Percentiles rank a stretch among this genome's conserved stretches.
Conservation (phyloP, 2,797 vertebrate species). For the Mastacembelus armatus region DNA sequence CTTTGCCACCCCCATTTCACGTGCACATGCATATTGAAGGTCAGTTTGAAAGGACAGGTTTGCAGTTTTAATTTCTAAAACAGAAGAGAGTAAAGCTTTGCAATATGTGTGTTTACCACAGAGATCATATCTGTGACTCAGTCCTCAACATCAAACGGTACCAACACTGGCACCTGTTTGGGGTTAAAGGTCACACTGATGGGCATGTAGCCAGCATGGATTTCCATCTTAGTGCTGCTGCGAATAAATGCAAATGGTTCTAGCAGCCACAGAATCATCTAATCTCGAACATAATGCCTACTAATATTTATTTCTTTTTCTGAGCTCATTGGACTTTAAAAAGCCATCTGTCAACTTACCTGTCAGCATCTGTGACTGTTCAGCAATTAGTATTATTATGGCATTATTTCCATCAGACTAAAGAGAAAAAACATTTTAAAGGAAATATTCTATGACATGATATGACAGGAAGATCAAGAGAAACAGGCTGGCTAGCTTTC, state of each 20-base stretch:
- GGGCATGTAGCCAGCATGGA: conserved; percentile 55
- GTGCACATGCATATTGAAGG: conserved; percentile 50
- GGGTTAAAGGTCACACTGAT: conserved; percentile 63
- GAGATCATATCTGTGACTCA: conserved; percentile 54
- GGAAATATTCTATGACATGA: conserved; percentile 46
- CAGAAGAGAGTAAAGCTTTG: conserved; percentile 26
- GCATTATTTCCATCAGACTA: conserved; percentile 51
- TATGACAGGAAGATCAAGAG: conserved; percentile 63
- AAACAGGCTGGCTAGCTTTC: conserved; percentile 45
- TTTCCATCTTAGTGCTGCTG: conserved; percentile 56
- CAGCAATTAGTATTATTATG: conserved; percentile 61
- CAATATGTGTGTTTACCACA: conserved; percentile 27
- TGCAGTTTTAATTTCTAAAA: conserved; percentile 59
- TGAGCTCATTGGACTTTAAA: conserved; percentile 64
- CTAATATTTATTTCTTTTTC: conserved; percentile 51
- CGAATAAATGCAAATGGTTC: conserved; percentile 68
- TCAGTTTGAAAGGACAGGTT: conserved; percentile 70
- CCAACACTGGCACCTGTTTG: conserved; percentile 63
- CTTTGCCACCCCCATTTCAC: conserved; percentile 51
- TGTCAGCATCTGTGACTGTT: conserved; percentile 72
- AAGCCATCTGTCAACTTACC: conserved; percentile 75
- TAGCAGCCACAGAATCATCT: too few species aligned
- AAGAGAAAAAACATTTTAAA: conserved; percentile 52
- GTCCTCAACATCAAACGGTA: conserved; percentile 51
- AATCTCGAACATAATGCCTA: conserved; percentile 61